A percentile compares a stretch with the other conserved stretches of the same genome.
These are phyloP conservation scores for Esox lucius DNA, from an alignment of 2,797 vertebrate genomes.

Conservation along the genomic window DNA sequence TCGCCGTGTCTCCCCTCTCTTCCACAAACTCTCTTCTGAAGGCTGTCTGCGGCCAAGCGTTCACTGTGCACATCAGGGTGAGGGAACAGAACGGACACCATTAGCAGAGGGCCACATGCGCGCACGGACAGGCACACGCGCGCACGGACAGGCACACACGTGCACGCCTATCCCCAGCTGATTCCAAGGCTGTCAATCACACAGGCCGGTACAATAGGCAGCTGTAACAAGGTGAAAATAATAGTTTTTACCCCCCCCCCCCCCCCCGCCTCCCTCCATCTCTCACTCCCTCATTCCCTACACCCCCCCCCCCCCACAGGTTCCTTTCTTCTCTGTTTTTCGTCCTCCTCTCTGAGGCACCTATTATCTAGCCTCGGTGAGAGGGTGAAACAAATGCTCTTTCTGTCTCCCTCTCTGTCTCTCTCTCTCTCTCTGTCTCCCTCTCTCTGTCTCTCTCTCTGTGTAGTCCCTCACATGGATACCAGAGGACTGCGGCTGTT, in stretches of 20 bases:
- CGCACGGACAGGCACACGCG: no score
- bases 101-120: conserved; percentile 54
- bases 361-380: conserved; percentile 45
- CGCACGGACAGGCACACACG: not conserved
- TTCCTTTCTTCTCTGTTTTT: conserved; percentile 15
- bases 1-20: not conserved
- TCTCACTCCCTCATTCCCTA: not conserved
- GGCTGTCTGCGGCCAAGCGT: conserved; percentile 57
- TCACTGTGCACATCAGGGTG: conserved; percentile 47
- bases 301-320: not conserved
- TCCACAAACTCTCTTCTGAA: conserved; percentile 26
- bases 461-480: conserved; percentile 24
- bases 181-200: conserved; percentile 69
- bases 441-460: not conserved
- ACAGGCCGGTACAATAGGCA: conserved; percentile 52
- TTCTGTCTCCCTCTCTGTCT: not conserved
- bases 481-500: conserved; percentile 44
- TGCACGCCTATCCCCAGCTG: conserved; percentile 26
- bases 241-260: conserved; percentile 35
- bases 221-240: conserved; percentile 57
- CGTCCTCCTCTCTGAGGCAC: conserved; percentile 25
- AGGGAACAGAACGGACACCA: conserved; percentile 60
- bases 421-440: not conserved
- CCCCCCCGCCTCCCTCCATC: not conserved
- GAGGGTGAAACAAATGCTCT: conserved; percentile 9